These are phyloP conservation scores for Agonopterix alstromeriana DNA, from an alignment of 2,888 invertebrate species.

Conservation along the genomic window DNA sequence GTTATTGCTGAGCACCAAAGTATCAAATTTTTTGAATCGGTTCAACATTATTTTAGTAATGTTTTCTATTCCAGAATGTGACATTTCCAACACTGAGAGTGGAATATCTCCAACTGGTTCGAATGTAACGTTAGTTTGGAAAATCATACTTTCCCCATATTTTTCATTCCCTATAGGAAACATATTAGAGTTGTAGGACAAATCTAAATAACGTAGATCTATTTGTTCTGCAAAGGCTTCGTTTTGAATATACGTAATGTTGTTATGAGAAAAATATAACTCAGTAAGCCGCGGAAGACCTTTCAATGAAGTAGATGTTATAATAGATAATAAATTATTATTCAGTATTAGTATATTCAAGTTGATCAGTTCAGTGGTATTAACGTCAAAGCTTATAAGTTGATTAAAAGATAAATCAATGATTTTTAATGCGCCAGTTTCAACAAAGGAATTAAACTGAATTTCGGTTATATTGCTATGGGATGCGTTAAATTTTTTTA, in stretches of 20 bases:
- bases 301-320: constrained; percentile 23
- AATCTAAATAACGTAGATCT: constrained; percentile 33
- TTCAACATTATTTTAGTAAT: constrained; percentile 28
- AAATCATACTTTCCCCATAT: constrained; percentile 29
- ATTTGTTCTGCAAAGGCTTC: constrained; percentile 26
- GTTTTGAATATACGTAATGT: constrained; percentile 21
- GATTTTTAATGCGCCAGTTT: constrained; percentile 32
- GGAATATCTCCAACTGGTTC: constrained; percentile 11
- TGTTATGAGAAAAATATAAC: constrained; percentile 34
- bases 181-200: constrained; percentile 38
- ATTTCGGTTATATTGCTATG: constrained; percentile 32
- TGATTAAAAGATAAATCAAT: constrained; percentile 50
- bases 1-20: constrained; percentile 34
- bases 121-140: constrained; percentile 25
- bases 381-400: constrained; percentile 33
- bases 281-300: constrained; percentile 24
- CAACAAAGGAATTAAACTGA: constrained; percentile 38
- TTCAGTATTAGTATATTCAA: constrained; percentile 32
- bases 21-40: constrained; percentile 22
- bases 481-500: constrained; percentile 45
- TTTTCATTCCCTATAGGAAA: constrained; percentile 17
- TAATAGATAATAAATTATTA: constrained; percentile 34
- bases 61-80: constrained; percentile 27
- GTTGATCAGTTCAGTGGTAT: constrained; percentile 31
- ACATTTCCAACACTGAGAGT: constrained; percentile 26